Evolutionary conservation across 2,113 vertebrate species (phyloP).

Genomic region (Aspidoscelis tigris): DNA sequence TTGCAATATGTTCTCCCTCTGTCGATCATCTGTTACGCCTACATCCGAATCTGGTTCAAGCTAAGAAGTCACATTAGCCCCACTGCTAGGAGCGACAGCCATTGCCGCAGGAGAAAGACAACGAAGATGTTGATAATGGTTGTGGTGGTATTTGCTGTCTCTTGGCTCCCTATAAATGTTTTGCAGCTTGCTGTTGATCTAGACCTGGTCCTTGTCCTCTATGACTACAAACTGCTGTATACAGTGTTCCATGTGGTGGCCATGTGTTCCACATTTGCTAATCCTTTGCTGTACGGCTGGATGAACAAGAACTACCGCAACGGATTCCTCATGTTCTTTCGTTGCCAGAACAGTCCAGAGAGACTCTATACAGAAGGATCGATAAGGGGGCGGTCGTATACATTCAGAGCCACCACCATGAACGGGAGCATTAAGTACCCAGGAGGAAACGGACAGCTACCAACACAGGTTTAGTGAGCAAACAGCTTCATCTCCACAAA

Average conservation of each 20-base stretch:
- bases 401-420: conserved; percentile 76
- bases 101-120: conserved; percentile 85
- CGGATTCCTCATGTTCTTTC: conserved; percentile 90
- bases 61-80: conserved; percentile 90
- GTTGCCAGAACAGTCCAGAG: conserved; percentile 86
- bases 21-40: conserved; percentile 89
- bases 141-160: conserved; percentile 88
- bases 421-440: conserved; percentile 74
- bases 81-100: conserved; percentile 80
- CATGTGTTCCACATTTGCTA: conserved; percentile 92
- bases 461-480: conserved; percentile 81
- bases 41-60: conserved; percentile 92
- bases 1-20: conserved; percentile 89
- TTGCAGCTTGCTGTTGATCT: conserved; percentile 90
- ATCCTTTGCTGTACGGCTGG: conserved; percentile 92
- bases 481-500: not conserved
- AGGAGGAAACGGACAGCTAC: conserved; percentile 75
- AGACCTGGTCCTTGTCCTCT: conserved; percentile 85
- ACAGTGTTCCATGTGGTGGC: conserved; percentile 89
- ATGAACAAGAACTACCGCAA: conserved; percentile 96
- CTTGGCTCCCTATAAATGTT: conserved; percentile 90
- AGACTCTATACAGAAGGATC: conserved; percentile 85
- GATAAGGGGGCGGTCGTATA: conserved; percentile 80
- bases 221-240: conserved; percentile 92
- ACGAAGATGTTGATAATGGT: conserved; percentile 92